Conservation (phyloP, 2,888 invertebrate genomes). For the Gandaritis pyraliata region DNA sequence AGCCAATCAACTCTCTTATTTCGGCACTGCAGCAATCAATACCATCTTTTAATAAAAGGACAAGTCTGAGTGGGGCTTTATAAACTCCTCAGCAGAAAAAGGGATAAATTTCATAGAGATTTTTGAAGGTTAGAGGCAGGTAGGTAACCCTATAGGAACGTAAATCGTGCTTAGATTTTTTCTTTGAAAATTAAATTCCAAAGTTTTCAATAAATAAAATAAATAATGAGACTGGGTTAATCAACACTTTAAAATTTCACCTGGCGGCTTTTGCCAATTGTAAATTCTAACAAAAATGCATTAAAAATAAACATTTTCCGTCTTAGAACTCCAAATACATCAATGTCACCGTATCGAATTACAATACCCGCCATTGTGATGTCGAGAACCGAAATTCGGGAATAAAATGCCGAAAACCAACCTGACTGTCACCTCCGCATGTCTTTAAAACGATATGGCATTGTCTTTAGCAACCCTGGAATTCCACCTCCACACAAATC, state of each 20-base stretch:
- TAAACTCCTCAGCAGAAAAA: background rate
- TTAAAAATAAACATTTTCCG: slow-evolving; percentile 27
- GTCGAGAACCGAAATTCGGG: slow-evolving; percentile 69
- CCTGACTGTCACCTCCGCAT: slow-evolving; percentile 72
- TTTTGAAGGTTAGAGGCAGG: no score
- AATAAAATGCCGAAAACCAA: slow-evolving; percentile 75
- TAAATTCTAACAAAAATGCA: slow-evolving; percentile 20
- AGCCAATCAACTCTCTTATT: slow-evolving; percentile 55
- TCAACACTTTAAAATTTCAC: background rate
- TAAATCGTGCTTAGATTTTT: no score
- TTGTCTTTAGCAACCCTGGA: slow-evolving; percentile 59
- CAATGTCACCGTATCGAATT: slow-evolving; percentile 64
- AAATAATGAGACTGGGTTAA: no score
- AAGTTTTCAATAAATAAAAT: no score
- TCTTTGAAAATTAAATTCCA: no score
- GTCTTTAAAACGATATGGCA: slow-evolving; percentile 75
- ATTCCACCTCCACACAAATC: slow-evolving; percentile 2
- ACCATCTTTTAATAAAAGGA: slow-evolving; percentile 20
- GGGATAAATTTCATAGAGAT: no score
- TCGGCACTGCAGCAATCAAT: slow-evolving; percentile 14
- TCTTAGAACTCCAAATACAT: slow-evolving; percentile 60
- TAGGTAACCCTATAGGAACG: no score
- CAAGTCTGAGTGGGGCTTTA: slow-evolving; percentile 1
- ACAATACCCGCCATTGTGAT: slow-evolving; percentile 69
- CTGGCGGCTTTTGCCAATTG: slow-evolving; percentile 5